Base-by-base conservation (phyloP, 2,797 vertebrate genomes). In the Lutjanus argentimaculatus region DNA sequence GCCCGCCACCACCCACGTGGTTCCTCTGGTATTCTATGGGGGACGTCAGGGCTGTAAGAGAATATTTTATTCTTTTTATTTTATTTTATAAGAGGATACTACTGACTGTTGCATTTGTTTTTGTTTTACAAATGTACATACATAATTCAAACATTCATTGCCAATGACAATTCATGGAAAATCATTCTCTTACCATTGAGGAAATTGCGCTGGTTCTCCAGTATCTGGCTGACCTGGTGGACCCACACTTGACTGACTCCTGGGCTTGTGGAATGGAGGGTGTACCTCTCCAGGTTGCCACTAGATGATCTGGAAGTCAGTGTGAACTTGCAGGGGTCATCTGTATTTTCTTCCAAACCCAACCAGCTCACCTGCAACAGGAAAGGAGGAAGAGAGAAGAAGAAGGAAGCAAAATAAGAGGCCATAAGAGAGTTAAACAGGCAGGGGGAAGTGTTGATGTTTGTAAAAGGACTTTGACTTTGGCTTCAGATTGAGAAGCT, bases 121-220 rank as follows among this genome's bases (percentile, higher is more conserved):
- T 36, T 36, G 30, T 36, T 36, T 36, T 36, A 36, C 30, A 36
- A 36, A 36, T 36, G 6, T 4, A 36, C 6, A 36, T 36, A 36
- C 30, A 36, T 36, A 6, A 36, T 36, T 36, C 30, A 36, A 36
- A 36, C 30, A 36, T 36, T 36, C 30, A 36, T 36, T 36, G 30
- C 30, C 30, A 36, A 36, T 2, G 30, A 36, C 30, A 36, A 36
- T 36, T 36, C 30, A 36, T 36, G 30, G 4, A 36, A 36, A 36
- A 36, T 16, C 3, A 19, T 46, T 52, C 4, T 66, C 61, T 87
- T 96, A 99, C 98, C 99, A 89, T 99, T 99, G 93, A 99, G 96
- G 93, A 99, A 99, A 91, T 99, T 99, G 88, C 97, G 97, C 95
- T 99, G 98, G 96, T 98, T 99, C 95, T 99, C 98, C 94, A 99